Evolutionary conservation across 2,113 vertebrate species (phyloP).

Genomic region (Mixornis gularis): DNA sequence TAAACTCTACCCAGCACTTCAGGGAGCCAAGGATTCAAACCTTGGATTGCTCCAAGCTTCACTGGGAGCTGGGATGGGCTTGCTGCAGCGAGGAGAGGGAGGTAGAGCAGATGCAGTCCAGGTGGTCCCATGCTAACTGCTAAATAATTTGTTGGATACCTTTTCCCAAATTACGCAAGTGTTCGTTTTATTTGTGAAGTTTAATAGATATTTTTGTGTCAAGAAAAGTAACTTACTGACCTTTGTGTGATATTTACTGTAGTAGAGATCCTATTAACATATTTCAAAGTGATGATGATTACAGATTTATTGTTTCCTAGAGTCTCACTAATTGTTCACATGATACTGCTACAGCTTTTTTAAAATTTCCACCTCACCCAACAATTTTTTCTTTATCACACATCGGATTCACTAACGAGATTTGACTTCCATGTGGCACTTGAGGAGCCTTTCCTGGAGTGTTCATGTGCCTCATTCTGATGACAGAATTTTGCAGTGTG

Average conservation of each 20-base stretch:
- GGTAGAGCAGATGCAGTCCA: background rate
- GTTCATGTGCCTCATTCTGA: background rate
- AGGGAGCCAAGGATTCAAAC: background rate
- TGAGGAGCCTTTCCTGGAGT: rapidly evolving
- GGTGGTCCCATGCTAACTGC: background rate
- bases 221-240: background rate
- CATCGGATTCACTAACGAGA: background rate
- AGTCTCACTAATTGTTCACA: background rate
- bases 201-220: background rate
- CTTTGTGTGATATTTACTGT: background rate
- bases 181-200: background rate
- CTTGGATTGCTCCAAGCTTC: background rate
- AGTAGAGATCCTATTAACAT: background rate
- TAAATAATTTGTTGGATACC: background rate
- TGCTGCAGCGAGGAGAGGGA: background rate
- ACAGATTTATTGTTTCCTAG: background rate
- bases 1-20: background rate
- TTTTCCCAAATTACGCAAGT: background rate
- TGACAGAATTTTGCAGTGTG: background rate
- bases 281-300: background rate
- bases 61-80: background rate
- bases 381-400: background rate
- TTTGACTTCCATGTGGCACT: background rate
- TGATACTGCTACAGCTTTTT: background rate
- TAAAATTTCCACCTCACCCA: background rate